Base-by-base conservation (phyloP, 2,113 vertebrate species). In the Columba janthina region DNA sequence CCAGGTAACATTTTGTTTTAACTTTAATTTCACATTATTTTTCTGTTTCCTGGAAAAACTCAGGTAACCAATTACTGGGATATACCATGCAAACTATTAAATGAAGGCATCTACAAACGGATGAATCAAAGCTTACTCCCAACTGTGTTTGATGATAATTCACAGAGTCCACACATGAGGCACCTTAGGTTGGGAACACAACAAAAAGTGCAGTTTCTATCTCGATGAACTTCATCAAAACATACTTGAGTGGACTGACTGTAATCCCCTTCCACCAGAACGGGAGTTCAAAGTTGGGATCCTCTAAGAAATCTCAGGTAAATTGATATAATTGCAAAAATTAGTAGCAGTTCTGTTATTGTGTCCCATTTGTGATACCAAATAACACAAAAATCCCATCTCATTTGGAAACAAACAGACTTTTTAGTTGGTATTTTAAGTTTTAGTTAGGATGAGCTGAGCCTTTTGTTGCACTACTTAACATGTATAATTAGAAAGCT, bases 361-460 rank as follows among this genome's bases (percentile, higher is more conserved):
- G 25, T 42, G 21, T 66, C 36, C 40, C 32, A 32, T 1, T 0
- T 18, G 11, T 36, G n/a, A 61, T 82, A n/a, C 51, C 38, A 67
- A 57, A 38, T 69, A 80, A 46, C 25, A 34, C 2, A 72, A 50
- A 70, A 81, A 71, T 12, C 8, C 24, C 9, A 3, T 50, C 28
- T 31, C 22, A 5, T 77, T 61, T 82, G 22, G 57, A 67, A 94
- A 90, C 14, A 56, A 20, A 20, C 3, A 40, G 38, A 21, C 6
- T 7, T 91, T 90, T 53, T 20, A 44, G 12, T 25, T 69, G 28
- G 4, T 65, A 6, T 67, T 74, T 19, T 57, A 64, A n/a, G 62
- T 51, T 86, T 54, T 58, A 44, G 44, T 38, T 32, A 76, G 50
- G 60, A 54, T 0, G 0, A 60, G 12, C 1, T 1, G 86, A 75